Evolutionary conservation across 1,140 invertebrate species (phyloP).

Genomic region (Listronotus bonariensis): DNA sequence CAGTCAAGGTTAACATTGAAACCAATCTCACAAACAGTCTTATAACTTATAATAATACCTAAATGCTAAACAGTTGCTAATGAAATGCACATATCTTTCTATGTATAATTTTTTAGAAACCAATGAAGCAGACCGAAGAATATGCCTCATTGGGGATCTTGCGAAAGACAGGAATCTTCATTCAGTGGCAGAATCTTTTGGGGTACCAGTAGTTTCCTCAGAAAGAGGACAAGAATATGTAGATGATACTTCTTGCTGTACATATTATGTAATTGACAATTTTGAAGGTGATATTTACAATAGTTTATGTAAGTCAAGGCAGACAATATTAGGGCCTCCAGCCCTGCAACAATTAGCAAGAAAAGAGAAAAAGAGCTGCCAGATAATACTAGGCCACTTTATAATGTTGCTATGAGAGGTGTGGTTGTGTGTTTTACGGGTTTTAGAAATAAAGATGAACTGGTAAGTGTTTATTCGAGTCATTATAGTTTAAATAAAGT

Average conservation of each 20-base stretch:
- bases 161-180: slow-evolving; percentile 60
- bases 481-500: background rate
- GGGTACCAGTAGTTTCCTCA: slow-evolving; percentile 66
- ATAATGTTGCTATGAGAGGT: slow-evolving; percentile 83
- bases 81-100: no score
- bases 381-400: slow-evolving; percentile 76
- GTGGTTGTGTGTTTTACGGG: slow-evolving; percentile 88
- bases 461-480: slow-evolving; percentile 64
- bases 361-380: slow-evolving; percentile 65
- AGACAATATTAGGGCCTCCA: slow-evolving; percentile 74
- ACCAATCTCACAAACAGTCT: background rate
- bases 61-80: background rate
- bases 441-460: slow-evolving; percentile 83
- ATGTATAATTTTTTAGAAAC: slow-evolving; percentile 39
- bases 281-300: slow-evolving; percentile 72
- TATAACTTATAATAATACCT: background rate
- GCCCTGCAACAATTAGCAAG: slow-evolving; percentile 76
- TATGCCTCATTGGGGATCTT: slow-evolving; percentile 66
- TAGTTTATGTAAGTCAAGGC: slow-evolving; percentile 66
- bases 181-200: slow-evolving; percentile 66
- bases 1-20: slow-evolving; percentile 24
- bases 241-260: slow-evolving; percentile 64
- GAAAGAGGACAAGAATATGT: slow-evolving; percentile 64
- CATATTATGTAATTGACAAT: slow-evolving; percentile 71
- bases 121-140: slow-evolving; percentile 60